Evolutionary conservation across 2,888 invertebrate species (phyloP).

Genomic region (Magallana nippona): DNA sequence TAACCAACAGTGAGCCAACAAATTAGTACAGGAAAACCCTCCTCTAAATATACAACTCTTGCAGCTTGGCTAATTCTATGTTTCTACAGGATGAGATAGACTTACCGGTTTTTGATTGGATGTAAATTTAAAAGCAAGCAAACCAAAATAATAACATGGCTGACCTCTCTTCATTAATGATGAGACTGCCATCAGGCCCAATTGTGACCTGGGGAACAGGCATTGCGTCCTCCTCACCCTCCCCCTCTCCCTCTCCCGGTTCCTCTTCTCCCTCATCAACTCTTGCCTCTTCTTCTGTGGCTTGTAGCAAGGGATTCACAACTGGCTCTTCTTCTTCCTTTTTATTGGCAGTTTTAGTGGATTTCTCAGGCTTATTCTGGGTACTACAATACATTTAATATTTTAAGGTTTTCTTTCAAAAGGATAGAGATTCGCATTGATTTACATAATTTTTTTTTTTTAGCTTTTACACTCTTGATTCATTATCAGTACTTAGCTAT

Average conservation of each 20-base stretch:
- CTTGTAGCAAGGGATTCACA: constrained; percentile 24
- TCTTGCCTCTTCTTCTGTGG: constrained; percentile 41
- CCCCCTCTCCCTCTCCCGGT: constrained; percentile 54
- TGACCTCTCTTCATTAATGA: constrained; percentile 79
- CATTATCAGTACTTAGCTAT: no score
- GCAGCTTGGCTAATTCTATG: no score
- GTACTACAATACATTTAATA: not conserved
- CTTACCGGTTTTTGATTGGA: no score
- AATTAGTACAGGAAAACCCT: no score
- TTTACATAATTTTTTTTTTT: no score
- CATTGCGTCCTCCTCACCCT: constrained; percentile 61
- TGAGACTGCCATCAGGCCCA: constrained; percentile 77
- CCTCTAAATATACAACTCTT: no score
- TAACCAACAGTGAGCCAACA: constrained; percentile 12
- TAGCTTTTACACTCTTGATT: no score
- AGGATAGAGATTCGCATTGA: no score
- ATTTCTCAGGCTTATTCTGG: constrained; percentile 37
- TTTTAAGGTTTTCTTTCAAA: no score
- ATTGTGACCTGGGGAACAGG: constrained; percentile 78
- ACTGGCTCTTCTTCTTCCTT: not conserved
- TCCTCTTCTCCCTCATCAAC: constrained; percentile 46
- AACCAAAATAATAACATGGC: not conserved
- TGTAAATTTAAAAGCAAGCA: not conserved
- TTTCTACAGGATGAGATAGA: no score
- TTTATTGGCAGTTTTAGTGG: not conserved